These are phyloP conservation scores for Scelioninae gen. 2 DNA, from an alignment of 2,888 invertebrate species.

Conservation along the genomic window DNA sequence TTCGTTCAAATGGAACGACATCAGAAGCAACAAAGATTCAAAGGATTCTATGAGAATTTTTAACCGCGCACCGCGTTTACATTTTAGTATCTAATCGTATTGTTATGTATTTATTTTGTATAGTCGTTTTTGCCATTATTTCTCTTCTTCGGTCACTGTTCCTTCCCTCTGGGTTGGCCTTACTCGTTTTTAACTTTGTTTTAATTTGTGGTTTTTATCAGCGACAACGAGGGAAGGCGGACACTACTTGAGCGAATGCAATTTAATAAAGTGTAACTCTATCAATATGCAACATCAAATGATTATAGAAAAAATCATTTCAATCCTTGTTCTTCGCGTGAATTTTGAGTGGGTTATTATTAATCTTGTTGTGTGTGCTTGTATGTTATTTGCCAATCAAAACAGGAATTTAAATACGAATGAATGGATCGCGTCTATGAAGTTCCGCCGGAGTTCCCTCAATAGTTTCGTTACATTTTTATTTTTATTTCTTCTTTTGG, in stretches of 20 bases:
- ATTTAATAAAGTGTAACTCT: slow-evolving; percentile 31
- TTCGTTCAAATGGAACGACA: slow-evolving; percentile 46
- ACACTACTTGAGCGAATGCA: slow-evolving; percentile 27
- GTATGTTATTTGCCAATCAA: slow-evolving; percentile 54
- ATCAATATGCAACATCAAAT: slow-evolving; percentile 50
- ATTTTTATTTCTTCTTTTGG: slow-evolving; percentile 2
- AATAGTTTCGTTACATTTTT: slow-evolving; percentile 13
- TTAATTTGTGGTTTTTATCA: slow-evolving; percentile 38
- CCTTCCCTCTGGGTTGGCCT: slow-evolving; percentile 15
- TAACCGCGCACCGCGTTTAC: slow-evolving; percentile 47
- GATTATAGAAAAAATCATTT: slow-evolving; percentile 57
- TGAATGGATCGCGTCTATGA: slow-evolving; percentile 37
- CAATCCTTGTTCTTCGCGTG: slow-evolving; percentile 37
- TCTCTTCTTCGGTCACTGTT: slow-evolving; percentile 28
- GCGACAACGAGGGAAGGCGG: slow-evolving; percentile 41
- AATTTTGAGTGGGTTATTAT: slow-evolving; percentile 42
- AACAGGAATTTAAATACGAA: slow-evolving; percentile 37
- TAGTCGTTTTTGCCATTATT: slow-evolving; percentile 64
- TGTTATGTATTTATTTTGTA: slow-evolving; percentile 70
- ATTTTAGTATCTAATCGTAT: slow-evolving; percentile 56
- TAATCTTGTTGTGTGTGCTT: slow-evolving; percentile 49
- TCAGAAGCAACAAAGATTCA: slow-evolving; percentile 25
- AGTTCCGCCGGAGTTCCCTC: slow-evolving; percentile 45
- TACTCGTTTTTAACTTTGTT: slow-evolving; percentile 23
- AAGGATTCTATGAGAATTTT: slow-evolving; percentile 23